phyloP scores from a whole-genome alignment of 1,140 invertebrate genomes.

The Drosophila suzukii region DNA sequence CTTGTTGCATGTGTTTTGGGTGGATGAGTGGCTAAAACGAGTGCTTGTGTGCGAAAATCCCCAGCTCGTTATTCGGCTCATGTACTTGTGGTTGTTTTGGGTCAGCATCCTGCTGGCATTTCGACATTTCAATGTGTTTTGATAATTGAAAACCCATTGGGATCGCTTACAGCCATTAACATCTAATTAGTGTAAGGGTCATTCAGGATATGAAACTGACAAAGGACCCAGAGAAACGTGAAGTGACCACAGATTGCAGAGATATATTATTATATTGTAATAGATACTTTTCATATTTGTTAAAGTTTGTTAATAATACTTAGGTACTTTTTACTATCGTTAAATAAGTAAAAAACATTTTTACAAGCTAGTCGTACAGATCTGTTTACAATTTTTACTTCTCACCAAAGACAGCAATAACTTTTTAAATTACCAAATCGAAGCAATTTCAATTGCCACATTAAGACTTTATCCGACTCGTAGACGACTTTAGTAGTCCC shows the following conservation, averaged over 20 bases:
- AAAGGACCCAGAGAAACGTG: neutral
- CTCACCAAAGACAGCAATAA: neutral
- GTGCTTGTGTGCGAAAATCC: conserved; percentile 13
- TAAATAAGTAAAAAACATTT: neutral
- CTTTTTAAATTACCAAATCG: neutral
- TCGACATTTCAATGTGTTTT: conserved; percentile 24
- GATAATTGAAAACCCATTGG: conserved; percentile 37
- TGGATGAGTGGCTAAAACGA: neutral
- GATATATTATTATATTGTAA: too few relatives aligned
- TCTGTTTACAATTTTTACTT: too few relatives aligned
- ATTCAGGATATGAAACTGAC: neutral
- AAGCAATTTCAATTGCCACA: neutral
- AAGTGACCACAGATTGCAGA: too few relatives aligned
- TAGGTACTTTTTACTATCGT: too few relatives aligned
- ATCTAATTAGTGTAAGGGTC: conserved; percentile 15
- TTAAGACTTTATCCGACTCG: neutral
- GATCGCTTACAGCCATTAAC: conserved; percentile 26
- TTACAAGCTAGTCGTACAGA: neutral
- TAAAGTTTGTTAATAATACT: neutral
- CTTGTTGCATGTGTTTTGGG: conserved; percentile 46
- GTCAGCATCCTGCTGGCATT: neutral
- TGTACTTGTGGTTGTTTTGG: conserved; percentile 24
- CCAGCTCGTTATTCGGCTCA: conserved; percentile 17
- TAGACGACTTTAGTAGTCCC: neutral
- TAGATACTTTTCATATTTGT: too few relatives aligned